Conservation (phyloP, 2,113 vertebrate genomes). For the Carassius gibelio region DNA sequence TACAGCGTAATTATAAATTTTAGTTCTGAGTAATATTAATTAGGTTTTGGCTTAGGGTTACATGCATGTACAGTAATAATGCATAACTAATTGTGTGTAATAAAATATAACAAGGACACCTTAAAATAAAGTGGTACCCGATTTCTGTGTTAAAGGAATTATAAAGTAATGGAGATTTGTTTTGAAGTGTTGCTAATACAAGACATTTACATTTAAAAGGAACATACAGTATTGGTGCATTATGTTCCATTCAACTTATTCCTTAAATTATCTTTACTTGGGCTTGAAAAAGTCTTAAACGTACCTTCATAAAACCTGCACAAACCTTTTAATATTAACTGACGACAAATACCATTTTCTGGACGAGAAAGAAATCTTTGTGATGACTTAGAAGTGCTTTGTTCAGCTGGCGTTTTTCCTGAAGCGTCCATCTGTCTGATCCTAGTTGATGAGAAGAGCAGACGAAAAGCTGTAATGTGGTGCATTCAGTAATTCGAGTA, state of each 20-base stretch:
- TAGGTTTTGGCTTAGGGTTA: no score
- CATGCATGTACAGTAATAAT: no score
- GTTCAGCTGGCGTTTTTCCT: constrained; percentile 84
- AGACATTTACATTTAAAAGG: background rate
- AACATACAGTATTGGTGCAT: background rate
- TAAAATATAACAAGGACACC: no score
- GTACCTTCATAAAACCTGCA: background rate
- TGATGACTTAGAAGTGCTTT: constrained; percentile 82
- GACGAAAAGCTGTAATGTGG: background rate
- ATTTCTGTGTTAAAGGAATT: background rate
- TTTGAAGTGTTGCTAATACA: background rate
- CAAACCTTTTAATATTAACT: background rate
- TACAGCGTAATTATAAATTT: no score
- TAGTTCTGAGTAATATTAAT: no score
- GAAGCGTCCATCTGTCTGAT: constrained; percentile 84
- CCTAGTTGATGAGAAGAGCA: constrained; percentile 68
- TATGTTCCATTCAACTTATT: background rate
- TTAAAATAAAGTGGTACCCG: no score
- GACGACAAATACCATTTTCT: constrained; percentile 83
- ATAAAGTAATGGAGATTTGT: background rate
- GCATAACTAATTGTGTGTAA: no score
- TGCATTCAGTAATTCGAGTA: background rate
- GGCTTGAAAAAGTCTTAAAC: background rate
- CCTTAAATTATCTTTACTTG: background rate
- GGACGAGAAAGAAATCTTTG: constrained; percentile 88